These are phyloP conservation scores for Dolichallabes microphthalmus DNA, from an alignment of 2,113 vertebrate species.

Conservation along the genomic window DNA sequence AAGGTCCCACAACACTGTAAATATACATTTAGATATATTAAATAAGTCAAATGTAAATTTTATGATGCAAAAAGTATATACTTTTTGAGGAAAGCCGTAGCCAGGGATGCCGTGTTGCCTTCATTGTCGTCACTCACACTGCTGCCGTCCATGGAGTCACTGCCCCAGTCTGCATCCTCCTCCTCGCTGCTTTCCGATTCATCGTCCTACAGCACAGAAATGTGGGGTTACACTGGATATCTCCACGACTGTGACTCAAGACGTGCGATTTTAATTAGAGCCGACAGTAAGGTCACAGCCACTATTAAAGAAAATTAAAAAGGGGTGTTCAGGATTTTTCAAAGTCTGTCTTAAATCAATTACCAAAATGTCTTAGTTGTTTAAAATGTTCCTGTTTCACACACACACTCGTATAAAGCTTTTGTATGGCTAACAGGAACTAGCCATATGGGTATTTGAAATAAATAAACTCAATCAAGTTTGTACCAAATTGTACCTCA, in stretches of 20 bases:
- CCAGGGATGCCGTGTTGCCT: constrained; percentile 73
- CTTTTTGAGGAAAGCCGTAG: constrained; percentile 84
- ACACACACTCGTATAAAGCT: too few species aligned
- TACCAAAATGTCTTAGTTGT: too few species aligned
- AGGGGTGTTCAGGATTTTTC: too few species aligned
- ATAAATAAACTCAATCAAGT: too few species aligned
- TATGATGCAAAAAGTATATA: constrained; percentile 46
- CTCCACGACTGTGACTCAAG: background rate
- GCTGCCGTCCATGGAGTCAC: constrained; percentile 75
- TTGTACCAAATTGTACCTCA: too few species aligned
- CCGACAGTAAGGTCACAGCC: background rate
- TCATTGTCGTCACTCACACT: constrained; percentile 82
- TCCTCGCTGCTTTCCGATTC: constrained; percentile 77
- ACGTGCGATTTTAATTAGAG: background rate
- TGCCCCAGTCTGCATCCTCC: constrained; percentile 82
- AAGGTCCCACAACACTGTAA: background rate
- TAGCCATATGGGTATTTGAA: too few species aligned
- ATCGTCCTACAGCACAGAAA: constrained; percentile 64
- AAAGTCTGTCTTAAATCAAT: too few species aligned
- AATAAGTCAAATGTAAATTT: background rate
- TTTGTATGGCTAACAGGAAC: too few species aligned
- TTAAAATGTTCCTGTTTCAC: too few species aligned
- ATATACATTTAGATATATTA: background rate
- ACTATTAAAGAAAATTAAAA: background rate
- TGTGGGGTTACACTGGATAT: background rate